Evolutionary conservation across 2,113 vertebrate genomes (phyloP), one percentile per base, ranked within the genome.

Genomic region (Columba livia): DNA sequence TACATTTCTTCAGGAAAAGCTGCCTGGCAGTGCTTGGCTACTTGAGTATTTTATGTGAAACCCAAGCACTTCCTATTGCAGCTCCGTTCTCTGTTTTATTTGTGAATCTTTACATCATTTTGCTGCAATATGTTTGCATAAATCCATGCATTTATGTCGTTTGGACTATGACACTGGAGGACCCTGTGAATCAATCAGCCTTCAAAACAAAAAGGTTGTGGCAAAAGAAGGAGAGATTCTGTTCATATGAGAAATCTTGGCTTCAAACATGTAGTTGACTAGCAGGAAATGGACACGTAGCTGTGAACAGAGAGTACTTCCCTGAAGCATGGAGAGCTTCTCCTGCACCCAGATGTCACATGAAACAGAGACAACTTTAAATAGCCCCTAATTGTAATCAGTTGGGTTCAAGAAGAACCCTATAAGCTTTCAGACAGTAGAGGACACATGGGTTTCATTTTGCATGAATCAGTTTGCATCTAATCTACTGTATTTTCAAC

Each of bases 401-500:
- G 14, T 42, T 87, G 44, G 12, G 62, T 86, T 86, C 86, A 71
- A 85, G 69, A 71, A 81, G 26, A 83, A 64, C 32, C 12, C 18
- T 90, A 21, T 65, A 48, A 53, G 7, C 64, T 91, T 91, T 93
- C 67, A 58, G 34, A 74, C 69, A 36, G 79, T 81, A 69, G 36
- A 25, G 15, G 32, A 79, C 36, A 34, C 40, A 19, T 0, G 0
- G 12, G 38, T 56, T 80, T 89, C 32, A 32, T 54, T 91, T 79
- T 64, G 67, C 65, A 21, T 66, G 58, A 75, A 72, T 66, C 81
- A 79, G 24, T 88, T 90, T 95, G 51, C 42, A 50, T 78, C 51
- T 89, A 17, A 90, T 96, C 92, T 89, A 53, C 82, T 65, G 19
- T 56, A 23, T 86, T 95, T 93, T 92, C 75, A 84, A 79, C 72